phyloP scores from a whole-genome alignment of 2,888 invertebrate species.

The Lasioglossum malachurum region DNA sequence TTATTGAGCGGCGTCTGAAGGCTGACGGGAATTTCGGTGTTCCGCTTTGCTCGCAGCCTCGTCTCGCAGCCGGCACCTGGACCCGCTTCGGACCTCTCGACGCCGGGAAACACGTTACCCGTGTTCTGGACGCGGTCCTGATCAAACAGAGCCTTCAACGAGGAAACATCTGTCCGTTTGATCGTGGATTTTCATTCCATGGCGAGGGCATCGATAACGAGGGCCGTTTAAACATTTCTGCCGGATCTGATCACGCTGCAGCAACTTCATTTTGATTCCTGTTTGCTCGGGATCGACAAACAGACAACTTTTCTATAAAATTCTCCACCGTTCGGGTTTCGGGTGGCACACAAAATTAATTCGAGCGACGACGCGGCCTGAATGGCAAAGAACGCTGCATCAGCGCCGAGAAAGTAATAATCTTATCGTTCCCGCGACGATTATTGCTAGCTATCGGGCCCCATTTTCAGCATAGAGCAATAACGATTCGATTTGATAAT shows the following conservation, averaged over 20 bases:
- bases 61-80: constrained; percentile 72
- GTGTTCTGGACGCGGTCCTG: constrained; percentile 65
- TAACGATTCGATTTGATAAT: not conserved
- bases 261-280: not conserved
- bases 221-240: not conserved
- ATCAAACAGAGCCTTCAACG: constrained; percentile 66
- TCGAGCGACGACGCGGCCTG: not conserved
- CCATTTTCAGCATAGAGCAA: not conserved
- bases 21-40: constrained; percentile 71
- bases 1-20: constrained; percentile 82
- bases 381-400: not conserved
- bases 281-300: not conserved
- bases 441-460: constrained; percentile 2
- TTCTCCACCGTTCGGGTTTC: not conserved
- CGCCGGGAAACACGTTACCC: constrained; percentile 48
- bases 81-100: constrained; percentile 54
- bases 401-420: not conserved
- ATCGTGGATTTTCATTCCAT: constrained; percentile 56
- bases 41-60: constrained; percentile 65
- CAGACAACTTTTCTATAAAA: not conserved
- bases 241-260: not conserved
- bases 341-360: not conserved
- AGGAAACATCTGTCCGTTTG: constrained; percentile 79
- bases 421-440: not conserved
- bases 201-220: not conserved